A percentile compares a stretch with the other conserved stretches of the same genome.
phyloP scores from a whole-genome alignment of 2,113 vertebrate species.

The Apodemus speciosus region DNA sequence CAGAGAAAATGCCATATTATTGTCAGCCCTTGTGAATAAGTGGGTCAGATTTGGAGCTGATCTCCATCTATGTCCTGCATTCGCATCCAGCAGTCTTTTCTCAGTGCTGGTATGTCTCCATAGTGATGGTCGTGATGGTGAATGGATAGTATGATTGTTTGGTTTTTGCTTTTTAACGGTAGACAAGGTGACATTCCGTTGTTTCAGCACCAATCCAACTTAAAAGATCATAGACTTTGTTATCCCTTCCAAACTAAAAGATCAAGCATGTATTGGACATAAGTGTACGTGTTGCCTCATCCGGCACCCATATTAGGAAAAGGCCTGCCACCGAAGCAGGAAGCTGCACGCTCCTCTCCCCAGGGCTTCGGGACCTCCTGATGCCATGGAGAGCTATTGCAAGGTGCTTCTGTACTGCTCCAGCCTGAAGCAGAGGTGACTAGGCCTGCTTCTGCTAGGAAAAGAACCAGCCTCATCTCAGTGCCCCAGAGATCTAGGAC shows the following conservation, averaged over 20 bases:
- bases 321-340: constrained; percentile 55
- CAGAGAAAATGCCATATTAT: constrained; percentile 28
- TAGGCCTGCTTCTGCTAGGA: constrained; percentile 63
- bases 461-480: constrained; percentile 75
- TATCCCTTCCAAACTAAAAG: constrained; percentile 62
- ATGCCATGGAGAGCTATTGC: constrained; percentile 43
- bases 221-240: constrained; percentile 55
- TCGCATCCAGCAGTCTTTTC: constrained; percentile 56
- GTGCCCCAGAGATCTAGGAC: constrained; percentile 69
- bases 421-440: constrained; percentile 61
- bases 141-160: constrained; percentile 61
- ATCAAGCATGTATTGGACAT: constrained; percentile 61
- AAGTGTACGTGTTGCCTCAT: constrained; percentile 51
- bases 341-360: constrained; percentile 48
- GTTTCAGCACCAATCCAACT: constrained; percentile 70
- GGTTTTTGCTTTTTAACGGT: constrained; percentile 66
- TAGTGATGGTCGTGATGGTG: constrained; percentile 68
- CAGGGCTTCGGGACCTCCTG: constrained; percentile 16
- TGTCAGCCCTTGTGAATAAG: neutral
- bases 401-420: constrained; percentile 67
- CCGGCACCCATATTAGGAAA: constrained; percentile 12
- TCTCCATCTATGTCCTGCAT: constrained; percentile 73
- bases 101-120: constrained; percentile 68
- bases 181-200: constrained; percentile 54
- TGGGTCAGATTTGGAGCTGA: constrained; percentile 41